These are phyloP conservation scores for Oenanthe oenanthe DNA, from an alignment of 2,113 vertebrate genomes.

Conservation along the genomic window DNA sequence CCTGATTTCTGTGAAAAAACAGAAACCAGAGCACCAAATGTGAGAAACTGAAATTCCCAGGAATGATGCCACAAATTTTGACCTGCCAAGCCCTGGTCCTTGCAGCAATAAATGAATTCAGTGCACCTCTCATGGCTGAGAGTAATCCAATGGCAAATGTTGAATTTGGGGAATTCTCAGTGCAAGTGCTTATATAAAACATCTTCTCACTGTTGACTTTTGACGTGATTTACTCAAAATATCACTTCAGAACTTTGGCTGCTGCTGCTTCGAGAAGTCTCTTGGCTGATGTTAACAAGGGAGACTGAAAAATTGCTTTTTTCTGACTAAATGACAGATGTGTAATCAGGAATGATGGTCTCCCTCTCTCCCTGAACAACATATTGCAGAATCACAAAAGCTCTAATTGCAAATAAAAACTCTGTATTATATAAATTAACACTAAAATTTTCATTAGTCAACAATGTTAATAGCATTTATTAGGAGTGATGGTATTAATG, in stretches of 20 bases:
- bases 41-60: neutral
- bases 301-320: constrained; percentile 9
- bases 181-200: neutral
- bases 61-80: neutral
- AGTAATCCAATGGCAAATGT: neutral
- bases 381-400: neutral
- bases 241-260: neutral
- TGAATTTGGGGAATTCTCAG: neutral
- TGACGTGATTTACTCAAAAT: neutral
- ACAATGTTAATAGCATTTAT: constrained; percentile 10
- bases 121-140: neutral
- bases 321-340: constrained; percentile 7
- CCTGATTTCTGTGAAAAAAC: neutral
- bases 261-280: neutral
- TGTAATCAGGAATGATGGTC: constrained; percentile 18
- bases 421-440: constrained; percentile 24
- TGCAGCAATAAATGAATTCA: neutral
- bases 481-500: constrained; percentile 13
- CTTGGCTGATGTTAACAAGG: neutral
- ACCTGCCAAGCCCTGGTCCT: neutral
- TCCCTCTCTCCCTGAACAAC: neutral
- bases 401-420: constrained; percentile 25
- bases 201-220: neutral
- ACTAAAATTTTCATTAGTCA: constrained; percentile 40
- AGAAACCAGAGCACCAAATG: neutral